A percentile compares a stretch with the other conserved stretches of the same genome.
phyloP scores from a whole-genome alignment of 2,113 vertebrate species.

The Mobula hypostoma region DNA sequence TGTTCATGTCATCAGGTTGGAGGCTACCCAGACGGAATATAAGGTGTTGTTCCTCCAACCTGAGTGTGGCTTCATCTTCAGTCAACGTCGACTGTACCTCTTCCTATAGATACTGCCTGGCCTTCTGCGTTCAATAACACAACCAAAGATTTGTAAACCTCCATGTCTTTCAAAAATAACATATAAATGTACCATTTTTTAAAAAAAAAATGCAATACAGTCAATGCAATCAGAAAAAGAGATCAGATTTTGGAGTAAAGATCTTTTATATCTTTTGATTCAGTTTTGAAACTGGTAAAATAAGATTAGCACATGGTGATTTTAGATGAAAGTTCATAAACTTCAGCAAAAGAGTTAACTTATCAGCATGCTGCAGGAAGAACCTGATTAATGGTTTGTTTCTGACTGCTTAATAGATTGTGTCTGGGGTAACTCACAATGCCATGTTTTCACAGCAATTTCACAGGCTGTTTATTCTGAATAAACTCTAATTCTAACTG shows the following conservation, averaged over 20 bases:
- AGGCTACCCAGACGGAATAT: no score
- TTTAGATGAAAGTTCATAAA: not conserved
- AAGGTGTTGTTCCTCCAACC: no score
- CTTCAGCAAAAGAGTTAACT: not conserved
- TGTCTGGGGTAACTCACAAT: slow-evolving; percentile 40
- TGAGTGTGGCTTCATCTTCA: no score
- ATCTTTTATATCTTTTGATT: not conserved
- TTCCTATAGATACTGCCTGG: no score
- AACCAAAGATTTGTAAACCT: not conserved
- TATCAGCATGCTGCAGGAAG: slow-evolving; percentile 12
- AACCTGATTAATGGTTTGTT: slow-evolving; percentile 2
- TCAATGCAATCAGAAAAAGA: not conserved
- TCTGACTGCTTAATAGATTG: slow-evolving; percentile 25
- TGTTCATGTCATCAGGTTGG: no score
- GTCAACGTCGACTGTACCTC: no score
- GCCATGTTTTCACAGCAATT: slow-evolving; percentile 43
- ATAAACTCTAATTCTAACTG: slow-evolving; percentile 40
- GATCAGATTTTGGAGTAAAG: not conserved
- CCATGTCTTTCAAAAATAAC: not conserved
- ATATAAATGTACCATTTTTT: not conserved
- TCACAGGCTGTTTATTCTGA: slow-evolving; percentile 48
- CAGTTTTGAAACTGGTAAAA: not conserved
- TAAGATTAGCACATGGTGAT: not conserved
- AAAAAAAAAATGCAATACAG: not conserved
- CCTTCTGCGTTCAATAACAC: no score